Percentiles rank a stretch among this genome's conserved stretches.
Evolutionary conservation across 2,888 invertebrate species (phyloP).

Genomic region (Plagodis dolabraria): DNA sequence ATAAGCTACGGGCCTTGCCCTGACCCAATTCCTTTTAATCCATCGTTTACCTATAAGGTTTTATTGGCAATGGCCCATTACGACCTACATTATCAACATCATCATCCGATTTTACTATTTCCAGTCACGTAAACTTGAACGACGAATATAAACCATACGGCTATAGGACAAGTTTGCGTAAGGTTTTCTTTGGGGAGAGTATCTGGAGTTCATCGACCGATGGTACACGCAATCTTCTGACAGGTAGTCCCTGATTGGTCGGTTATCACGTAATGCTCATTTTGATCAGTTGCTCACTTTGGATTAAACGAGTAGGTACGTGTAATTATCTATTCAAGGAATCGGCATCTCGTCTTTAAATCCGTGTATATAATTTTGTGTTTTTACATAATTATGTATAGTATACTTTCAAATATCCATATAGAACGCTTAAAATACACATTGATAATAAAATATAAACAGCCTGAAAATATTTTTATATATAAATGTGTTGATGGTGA

Average conservation of each 20-base stretch:
- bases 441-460: too few relatives aligned
- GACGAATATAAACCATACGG: conserved; percentile 78
- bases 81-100: conserved; percentile 84
- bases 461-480: too few relatives aligned
- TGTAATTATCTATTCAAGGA: conserved; percentile 17
- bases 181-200: conserved; percentile 48
- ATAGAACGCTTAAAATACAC: too few relatives aligned
- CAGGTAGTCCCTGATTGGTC: conserved; percentile 41
- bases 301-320: background rate
- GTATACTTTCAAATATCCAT: too few relatives aligned
- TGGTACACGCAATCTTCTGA: conserved; percentile 43
- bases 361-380: background rate
- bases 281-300: conserved; percentile 28
- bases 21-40: conserved; percentile 83
- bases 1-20: conserved; percentile 76
- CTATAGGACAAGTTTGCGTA: conserved; percentile 48
- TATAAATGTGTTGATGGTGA: too few relatives aligned
- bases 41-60: conserved; percentile 85
- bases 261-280: conserved; percentile 40
- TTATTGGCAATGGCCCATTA: conserved; percentile 84
- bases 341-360: conserved; percentile 1
- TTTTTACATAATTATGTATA: too few relatives aligned
- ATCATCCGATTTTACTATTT: conserved; percentile 85
- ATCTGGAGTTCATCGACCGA: conserved; percentile 52
- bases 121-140: conserved; percentile 83